Base-by-base conservation (phyloP, 2,113 vertebrate genomes). In the Piprites chloris region DNA sequence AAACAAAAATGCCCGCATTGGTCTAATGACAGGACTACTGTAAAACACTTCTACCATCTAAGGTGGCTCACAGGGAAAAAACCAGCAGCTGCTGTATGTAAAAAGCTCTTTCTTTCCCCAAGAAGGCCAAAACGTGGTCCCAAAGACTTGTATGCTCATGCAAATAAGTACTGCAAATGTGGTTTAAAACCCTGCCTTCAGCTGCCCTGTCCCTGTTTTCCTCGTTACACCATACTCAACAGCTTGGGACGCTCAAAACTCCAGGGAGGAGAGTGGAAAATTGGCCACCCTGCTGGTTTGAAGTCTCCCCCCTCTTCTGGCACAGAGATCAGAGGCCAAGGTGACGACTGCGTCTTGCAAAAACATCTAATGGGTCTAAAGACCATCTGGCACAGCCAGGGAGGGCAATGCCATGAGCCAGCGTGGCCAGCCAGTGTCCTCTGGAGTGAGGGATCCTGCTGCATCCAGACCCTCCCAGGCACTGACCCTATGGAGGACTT, bases 401-500 rank as follows among this genome's bases (percentile, higher is more conserved):
- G 58, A 89, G 26, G 63, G 11, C 42, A 37, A 19, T 13, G 11
- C 44, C 63, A 35, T 3, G 3, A 1, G 39, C 6, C 35, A 33
- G 28, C 1, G 69, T 3, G 11, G 44, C 23, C 5, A 5, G 35
- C 39, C 8, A 5, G 24, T 33, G 55, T 58, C 46, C 74, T 50
- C 41, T 22, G 0, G 1, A 56, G 23, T 3, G 2, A 85, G 28
- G 21, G 19, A 4, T 46, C 41, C 46, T 17, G 5, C 44, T 65
- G 65, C 39, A 50, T 1, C 33, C 9, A 2, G 16, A 69, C 15
- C 42, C 41, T 61, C 17, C 53, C 75, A 39, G 83, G 76, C 81
- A 59, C 62, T 3, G 32, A 59, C 35, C 35, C 58, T 41, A 11
- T 0, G 0, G 30, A 52, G 30, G 92, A 37, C 47, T 46, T 37